These are phyloP conservation scores for Lerista edwardsae DNA, from an alignment of 2,797 vertebrate genomes.

Conservation along the genomic window DNA sequence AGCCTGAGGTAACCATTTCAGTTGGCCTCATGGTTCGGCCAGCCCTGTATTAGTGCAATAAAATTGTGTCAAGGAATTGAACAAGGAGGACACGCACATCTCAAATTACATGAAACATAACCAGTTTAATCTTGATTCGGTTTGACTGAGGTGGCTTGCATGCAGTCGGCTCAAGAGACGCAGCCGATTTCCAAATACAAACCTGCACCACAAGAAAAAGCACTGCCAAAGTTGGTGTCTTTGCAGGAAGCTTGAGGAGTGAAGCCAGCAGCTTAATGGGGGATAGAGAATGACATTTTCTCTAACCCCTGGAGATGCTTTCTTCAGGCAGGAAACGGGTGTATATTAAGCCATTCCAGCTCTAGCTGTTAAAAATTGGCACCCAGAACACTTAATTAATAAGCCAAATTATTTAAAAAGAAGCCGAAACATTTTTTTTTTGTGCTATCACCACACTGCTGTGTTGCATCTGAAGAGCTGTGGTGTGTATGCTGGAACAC, in stretches of 20 bases:
- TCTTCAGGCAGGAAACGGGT: neutral
- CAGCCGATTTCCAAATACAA: neutral
- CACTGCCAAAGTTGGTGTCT: neutral
- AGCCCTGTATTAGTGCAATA: neutral
- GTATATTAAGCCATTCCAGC: neutral
- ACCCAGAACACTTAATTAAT: neutral
- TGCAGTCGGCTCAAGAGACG: neutral
- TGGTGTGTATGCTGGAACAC: neutral
- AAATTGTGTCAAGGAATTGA: neutral
- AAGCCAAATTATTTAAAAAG: constrained; percentile 16
- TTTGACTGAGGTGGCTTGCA: neutral
- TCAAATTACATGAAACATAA: neutral
- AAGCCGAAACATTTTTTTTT: neutral
- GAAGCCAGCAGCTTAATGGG: neutral
- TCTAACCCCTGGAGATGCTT: neutral
- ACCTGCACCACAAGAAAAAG: neutral
- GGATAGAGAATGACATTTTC: neutral
- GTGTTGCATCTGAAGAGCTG: neutral
- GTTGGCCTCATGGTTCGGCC: too few species aligned
- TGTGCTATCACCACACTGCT: neutral
- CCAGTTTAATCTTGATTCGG: neutral
- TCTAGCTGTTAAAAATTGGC: neutral
- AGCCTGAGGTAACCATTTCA: too few species aligned
- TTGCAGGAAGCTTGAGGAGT: neutral
- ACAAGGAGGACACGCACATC: neutral